phyloP scores from a whole-genome alignment of 1,140 invertebrate genomes.

The Armadillidium nasatum region DNA sequence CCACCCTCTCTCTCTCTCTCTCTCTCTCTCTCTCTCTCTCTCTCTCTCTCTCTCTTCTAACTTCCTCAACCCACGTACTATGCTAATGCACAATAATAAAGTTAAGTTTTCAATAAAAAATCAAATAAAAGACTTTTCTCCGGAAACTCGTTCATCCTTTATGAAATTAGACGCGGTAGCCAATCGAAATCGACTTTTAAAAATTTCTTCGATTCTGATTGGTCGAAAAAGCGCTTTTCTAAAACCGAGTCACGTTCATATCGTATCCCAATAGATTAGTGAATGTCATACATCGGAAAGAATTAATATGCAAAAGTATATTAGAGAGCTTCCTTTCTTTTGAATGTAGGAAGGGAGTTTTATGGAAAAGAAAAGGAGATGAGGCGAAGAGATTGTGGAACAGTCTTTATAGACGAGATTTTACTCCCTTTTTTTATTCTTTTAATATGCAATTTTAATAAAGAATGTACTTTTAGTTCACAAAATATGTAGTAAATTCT shows the following conservation, averaged over 20 bases:
- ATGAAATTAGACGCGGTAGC: background rate
- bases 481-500: too few species aligned
- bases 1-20: background rate
- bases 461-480: too few species aligned
- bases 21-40: background rate
- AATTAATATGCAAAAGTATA: constrained; percentile 12
- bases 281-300: background rate
- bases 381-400: too few species aligned
- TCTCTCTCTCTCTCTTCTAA: background rate
- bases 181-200: background rate
- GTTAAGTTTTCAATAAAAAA: constrained; percentile 12
- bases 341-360: constrained; percentile 3
- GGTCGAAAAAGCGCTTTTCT: background rate
- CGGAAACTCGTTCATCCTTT: background rate
- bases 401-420: too few species aligned
- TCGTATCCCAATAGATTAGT: constrained; percentile 8
- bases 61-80: background rate
- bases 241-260: background rate
- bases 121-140: constrained; percentile 3
- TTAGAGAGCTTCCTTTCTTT: background rate
- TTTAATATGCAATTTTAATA: too few species aligned
- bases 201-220: background rate
- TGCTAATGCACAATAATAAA: constrained; percentile 9
- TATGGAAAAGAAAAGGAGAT: background rate
- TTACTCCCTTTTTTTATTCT: too few species aligned